phyloP scores from a whole-genome alignment of 1,140 invertebrate species.

The Macrotrachela quadricornifera region DNA sequence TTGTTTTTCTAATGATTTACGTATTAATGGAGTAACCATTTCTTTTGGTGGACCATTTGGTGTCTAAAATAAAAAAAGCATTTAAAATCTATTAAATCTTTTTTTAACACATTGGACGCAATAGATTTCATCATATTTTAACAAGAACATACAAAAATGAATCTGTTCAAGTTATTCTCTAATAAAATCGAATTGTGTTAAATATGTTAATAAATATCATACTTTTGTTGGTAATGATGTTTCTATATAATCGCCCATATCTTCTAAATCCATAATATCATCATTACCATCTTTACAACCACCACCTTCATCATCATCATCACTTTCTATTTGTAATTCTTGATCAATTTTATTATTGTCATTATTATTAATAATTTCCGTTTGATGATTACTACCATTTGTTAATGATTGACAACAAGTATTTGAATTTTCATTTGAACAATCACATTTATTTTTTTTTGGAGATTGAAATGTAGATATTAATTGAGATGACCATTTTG shows the following conservation, averaged over 20 bases:
- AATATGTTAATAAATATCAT: too few relatives aligned
- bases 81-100: too few relatives aligned
- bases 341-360: neutral
- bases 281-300: conserved; percentile 2
- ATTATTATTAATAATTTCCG: neutral
- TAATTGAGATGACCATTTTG: neutral
- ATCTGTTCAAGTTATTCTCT: too few relatives aligned
- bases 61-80: too few relatives aligned
- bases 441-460: neutral
- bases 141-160: too few relatives aligned
- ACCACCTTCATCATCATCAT: conserved; percentile 6
- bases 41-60: conserved; percentile 21
- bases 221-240: too few relatives aligned
- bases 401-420: neutral
- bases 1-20: conserved; percentile 39
- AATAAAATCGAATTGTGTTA: too few relatives aligned
- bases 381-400: neutral
- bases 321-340: neutral
- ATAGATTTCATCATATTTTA: too few relatives aligned
- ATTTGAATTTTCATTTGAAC: neutral
- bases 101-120: too few relatives aligned
- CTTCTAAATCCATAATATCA: too few relatives aligned
- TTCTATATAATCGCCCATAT: too few relatives aligned
- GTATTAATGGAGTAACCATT: conserved; percentile 39
- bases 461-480: neutral